phyloP scores from a whole-genome alignment of 2,797 vertebrate species.

The Uromys caudimaculatus region DNA sequence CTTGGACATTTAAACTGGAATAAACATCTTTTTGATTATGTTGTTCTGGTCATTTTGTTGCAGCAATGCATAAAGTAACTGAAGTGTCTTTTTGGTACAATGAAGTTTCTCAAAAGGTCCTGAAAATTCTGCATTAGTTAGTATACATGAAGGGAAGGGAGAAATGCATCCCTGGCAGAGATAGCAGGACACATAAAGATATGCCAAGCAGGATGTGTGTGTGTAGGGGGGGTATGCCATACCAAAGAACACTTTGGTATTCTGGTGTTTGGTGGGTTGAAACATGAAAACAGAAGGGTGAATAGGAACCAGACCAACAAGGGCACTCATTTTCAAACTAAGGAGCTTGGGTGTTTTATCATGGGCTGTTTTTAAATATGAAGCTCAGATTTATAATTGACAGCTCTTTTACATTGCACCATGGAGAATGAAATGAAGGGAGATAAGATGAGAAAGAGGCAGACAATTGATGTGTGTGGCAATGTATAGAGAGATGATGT shows the following conservation, averaged over 20 bases:
- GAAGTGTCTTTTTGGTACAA: background rate
- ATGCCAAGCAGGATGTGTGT: background rate
- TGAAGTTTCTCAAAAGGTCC: background rate
- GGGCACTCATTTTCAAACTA: background rate
- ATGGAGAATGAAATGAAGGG: conserved; percentile 23
- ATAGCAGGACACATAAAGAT: background rate
- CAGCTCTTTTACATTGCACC: background rate
- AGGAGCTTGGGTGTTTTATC: background rate
- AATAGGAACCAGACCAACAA: background rate
- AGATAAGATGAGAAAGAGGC: background rate
- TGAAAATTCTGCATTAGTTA: background rate
- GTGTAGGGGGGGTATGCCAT: background rate
- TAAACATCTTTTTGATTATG: background rate
- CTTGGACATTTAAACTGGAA: background rate
- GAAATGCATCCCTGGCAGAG: background rate
- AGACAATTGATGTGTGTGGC: background rate
- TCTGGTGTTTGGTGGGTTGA: background rate
- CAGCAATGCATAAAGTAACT: background rate
- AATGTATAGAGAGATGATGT: background rate
- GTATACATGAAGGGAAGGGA: background rate
- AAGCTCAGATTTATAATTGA: background rate
- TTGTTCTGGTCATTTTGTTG: background rate
- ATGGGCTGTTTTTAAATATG: background rate
- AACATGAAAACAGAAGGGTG: background rate
- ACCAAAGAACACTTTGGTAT: background rate